phyloP scores from a whole-genome alignment of 2,113 vertebrate genomes.

The Steatornis caripensis region DNA sequence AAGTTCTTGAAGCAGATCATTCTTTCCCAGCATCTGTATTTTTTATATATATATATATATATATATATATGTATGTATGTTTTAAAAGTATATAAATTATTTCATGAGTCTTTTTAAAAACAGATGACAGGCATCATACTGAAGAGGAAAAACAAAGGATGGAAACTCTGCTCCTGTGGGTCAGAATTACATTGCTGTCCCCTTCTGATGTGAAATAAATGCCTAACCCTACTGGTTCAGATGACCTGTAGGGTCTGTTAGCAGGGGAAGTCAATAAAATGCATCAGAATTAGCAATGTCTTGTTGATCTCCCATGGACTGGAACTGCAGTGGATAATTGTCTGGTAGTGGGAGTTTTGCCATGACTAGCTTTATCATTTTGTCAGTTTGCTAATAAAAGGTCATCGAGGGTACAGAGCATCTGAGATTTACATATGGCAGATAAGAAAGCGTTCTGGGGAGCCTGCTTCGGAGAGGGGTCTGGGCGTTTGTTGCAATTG shows the following conservation, averaged over 20 bases:
- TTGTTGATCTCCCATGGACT: constrained; percentile 72
- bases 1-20: not conserved
- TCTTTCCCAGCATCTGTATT: not conserved
- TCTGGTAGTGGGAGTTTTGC: constrained; percentile 70
- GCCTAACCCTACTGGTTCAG: constrained; percentile 28
- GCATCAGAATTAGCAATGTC: constrained; percentile 71
- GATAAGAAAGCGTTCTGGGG: constrained; percentile 73
- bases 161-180: not conserved
- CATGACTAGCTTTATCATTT: constrained; percentile 79
- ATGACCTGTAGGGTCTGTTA: constrained; percentile 48
- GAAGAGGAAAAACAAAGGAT: not conserved
- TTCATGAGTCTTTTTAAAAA: not conserved
- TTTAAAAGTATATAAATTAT: not conserved
- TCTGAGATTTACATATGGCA: constrained; percentile 80
- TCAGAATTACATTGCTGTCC: not conserved
- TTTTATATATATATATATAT: too few relatives aligned
- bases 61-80: not conserved
- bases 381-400: constrained; percentile 84
- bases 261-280: constrained; percentile 65
- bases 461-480: constrained; percentile 58
- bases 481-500: constrained; percentile 66
- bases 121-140: not conserved
- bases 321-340: constrained; percentile 71
- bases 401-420: constrained; percentile 69
- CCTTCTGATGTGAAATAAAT: constrained; percentile 19